Base-by-base conservation (phyloP, 2,888 invertebrate species). In the Beris morrisii region DNA sequence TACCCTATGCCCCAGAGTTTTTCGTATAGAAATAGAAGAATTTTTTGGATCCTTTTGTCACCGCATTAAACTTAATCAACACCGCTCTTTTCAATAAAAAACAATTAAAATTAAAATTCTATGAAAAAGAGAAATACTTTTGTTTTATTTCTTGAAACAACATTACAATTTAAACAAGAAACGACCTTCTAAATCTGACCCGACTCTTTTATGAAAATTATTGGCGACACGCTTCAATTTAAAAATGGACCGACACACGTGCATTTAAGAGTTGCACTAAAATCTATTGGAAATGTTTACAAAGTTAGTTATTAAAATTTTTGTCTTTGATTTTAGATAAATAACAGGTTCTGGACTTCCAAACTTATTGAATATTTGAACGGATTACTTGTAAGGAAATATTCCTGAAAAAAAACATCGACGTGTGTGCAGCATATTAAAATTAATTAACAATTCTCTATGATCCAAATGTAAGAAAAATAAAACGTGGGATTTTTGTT, bases 81-180 rank as follows among this genome's bases (percentile, higher is more conserved):
- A 22, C 22, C 1, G 22, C 3, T 22, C 22, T 3, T 22, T 22
- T 2, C 22, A 22, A 22, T 3, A 22, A 22, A 22, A 22, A 22
- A 22, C 22, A 22, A 22, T 22, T 22, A 22, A 22, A 22, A 22
- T 22, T 22, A 22, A 48, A 48, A 48, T 48, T 48, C 12, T 6
- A 48, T 13, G 15, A 48, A 15, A 48, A 48, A 48, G 48, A 48
- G n/a, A 13, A 13, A 13, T 15, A 13, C 48, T 11, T 48, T 13
- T 13, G 6, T 48, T 48, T 48, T 48, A 13, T 48, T 48, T 48
- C n/a, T 15, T 48, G 15, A 48, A 15, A 48, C n/a, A 48, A 48
- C 12, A 12, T 48, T 48, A n/a, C 15, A 48, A 48, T 13, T 13
- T 3, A 48, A 48, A 48, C 15, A 13, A 48, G 15, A 13, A 13